Evolutionary conservation across 92 coral and sea anemone genomes (phyloP).

Genomic region (Palythoa heliodiscus): DNA sequence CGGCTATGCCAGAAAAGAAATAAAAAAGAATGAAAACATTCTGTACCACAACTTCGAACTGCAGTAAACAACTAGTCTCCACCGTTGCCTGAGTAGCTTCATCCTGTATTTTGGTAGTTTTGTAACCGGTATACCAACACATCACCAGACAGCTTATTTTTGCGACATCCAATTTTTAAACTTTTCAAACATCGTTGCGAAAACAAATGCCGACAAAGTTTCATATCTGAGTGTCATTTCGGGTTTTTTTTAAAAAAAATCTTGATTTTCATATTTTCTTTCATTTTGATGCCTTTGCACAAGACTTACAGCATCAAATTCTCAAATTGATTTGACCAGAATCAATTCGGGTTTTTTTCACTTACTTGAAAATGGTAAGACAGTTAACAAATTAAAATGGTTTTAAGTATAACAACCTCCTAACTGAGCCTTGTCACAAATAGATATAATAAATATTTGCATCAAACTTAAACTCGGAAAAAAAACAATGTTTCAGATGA

Average conservation of each 20-base stretch:
- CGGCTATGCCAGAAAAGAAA: no score
- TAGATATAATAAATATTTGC: no score
- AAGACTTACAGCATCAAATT: not conserved
- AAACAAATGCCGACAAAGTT: constrained; percentile 8
- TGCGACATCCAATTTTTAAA: not conserved
- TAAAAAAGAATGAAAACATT: constrained; percentile 6
- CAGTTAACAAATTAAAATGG: not conserved
- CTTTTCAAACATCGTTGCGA: not conserved
- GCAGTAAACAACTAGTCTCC: constrained; percentile 5
- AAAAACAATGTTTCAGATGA: no score
- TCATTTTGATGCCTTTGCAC: constrained; percentile 1
- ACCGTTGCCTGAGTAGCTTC: constrained; percentile 11
- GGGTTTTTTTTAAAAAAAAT: not conserved
- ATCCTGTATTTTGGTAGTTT: constrained; percentile 5
- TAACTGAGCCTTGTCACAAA: no score
- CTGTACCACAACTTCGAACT: constrained; percentile 15
- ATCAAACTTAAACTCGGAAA: no score
- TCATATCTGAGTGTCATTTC: constrained; percentile 5
- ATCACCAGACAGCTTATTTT: not conserved
- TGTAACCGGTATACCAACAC: not conserved
- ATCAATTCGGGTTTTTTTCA: not conserved
- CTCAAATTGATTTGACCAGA: not conserved
- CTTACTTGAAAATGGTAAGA: not conserved
- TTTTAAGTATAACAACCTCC: not conserved
- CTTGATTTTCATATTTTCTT: constrained; percentile 12